Evolutionary conservation across 2,797 vertebrate genomes (phyloP).

Genomic region (Eleutherodactylus coqui): DNA sequence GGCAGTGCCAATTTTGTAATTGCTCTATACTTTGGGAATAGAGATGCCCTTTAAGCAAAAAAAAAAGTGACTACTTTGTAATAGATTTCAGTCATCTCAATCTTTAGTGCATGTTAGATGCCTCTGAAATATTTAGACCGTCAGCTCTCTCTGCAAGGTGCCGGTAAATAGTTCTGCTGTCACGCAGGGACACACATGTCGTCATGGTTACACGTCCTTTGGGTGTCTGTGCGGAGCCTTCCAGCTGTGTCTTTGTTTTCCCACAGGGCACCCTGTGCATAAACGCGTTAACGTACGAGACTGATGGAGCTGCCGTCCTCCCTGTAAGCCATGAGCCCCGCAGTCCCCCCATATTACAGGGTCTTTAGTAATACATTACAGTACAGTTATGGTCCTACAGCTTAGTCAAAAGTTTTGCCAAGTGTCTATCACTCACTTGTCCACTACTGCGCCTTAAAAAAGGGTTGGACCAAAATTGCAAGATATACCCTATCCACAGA

Average conservation of each 20-base stretch:
- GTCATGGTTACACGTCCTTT: slow-evolving; percentile 29
- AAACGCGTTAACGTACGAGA: neutral
- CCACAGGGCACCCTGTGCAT: neutral
- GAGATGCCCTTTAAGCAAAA: neutral
- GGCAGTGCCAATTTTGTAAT: neutral
- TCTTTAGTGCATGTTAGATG: neutral
- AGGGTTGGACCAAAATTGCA: too few relatives aligned
- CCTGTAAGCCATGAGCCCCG: neutral
- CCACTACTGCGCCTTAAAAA: too few relatives aligned
- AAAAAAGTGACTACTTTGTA: neutral
- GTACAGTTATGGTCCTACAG: too few relatives aligned
- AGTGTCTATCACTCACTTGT: too few relatives aligned
- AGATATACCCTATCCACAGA: too few relatives aligned
- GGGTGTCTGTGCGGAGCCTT: slow-evolving; percentile 14
- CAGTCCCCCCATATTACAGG: neutral
- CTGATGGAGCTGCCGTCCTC: neutral
- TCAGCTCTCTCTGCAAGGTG: slow-evolving; percentile 11
- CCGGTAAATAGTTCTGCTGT: slow-evolving; percentile 34
- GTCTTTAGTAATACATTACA: neutral
- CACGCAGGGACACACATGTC: slow-evolving; percentile 37
- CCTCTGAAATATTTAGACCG: neutral
- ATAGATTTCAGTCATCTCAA: too few relatives aligned
- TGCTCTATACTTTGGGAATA: too few relatives aligned
- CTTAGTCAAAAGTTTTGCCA: too few relatives aligned
- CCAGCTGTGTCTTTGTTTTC: slow-evolving; percentile 45